Evolutionary conservation across 2,797 vertebrate genomes (phyloP), one percentile per base, ranked within the genome.

Genomic region (Pangasius larnaudii): DNA sequence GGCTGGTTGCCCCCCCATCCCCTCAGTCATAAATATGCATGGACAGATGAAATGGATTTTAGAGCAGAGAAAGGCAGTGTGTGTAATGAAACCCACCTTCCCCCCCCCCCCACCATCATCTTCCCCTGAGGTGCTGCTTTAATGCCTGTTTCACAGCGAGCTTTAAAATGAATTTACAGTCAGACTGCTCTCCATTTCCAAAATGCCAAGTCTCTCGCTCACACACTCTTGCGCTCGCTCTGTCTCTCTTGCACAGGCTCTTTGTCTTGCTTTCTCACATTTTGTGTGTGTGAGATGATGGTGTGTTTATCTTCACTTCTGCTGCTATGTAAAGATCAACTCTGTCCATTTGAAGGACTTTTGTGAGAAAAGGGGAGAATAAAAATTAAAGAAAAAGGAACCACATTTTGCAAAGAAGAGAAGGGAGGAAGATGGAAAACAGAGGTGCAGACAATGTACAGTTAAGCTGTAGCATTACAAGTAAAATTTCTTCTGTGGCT

Each of bases 21-120:
- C 42, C n/a, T 92, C 94, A 89, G 96, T 97, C 94, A 95, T 97
- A 96, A 96, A 96, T 96, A 96, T 96, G 94, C 93, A 96, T 95
- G 87, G 90, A 92, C 92, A 93, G 90, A 95, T 95, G 95, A 95
- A 93, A 92, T 90, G 87, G 86, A 88, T 91, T 81, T 94, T 93
- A 89, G 93, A 91, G 91, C 92, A 87, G 91, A 90, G 90, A 94
- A 93, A 94, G 93, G 22, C 24, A 93, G 88, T 88, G 94, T 94
- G 94, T 94, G 93, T 97, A 89, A 95, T 94, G 95, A 89, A 84
- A 51, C 71, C 67, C 80, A 77, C 58, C 80, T 49, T 69, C 82
- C 46, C 78, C 24, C 39, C 87, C 63, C 86, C 90, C 58, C n/a
- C 74, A 19, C 88, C 86, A 77, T 56, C 49, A 0, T 46, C 51